Base-by-base conservation (phyloP, 1,140 invertebrate species). In the Chlorops oryzae region DNA sequence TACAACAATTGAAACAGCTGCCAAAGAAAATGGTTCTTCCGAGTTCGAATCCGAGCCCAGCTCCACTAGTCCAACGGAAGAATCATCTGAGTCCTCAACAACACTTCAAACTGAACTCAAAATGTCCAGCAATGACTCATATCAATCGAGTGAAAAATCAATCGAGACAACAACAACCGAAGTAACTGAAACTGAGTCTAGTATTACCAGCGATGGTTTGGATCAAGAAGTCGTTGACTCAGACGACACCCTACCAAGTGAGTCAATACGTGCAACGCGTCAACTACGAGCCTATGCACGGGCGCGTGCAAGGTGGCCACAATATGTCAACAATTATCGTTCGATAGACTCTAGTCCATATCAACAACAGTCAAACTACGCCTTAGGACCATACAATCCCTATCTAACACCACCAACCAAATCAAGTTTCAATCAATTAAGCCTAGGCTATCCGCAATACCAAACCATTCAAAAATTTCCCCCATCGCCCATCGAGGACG, bases 381-480 rank as follows among this genome's bases (percentile, higher is more conserved):
- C 50, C 6, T 68, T 70, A 25, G 66, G 66, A 1, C 50, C 32
- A 17, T 71, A 49, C 25, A 70, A 71, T 57, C 65, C 67, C 0
- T 71, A 63, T 47, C 55, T 71, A 0, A 57, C 67, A 12, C 65
- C 63, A 13, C 63, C 66, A 3, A 47, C 39, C n/a, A 53, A 51
- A 24, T 45, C 59, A 6, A 63, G 60, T 37, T 63, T 63, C 18
- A 63, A 66, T 13, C 52, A 63, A 42, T 20, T 60, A 1, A 59
- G 54, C 38, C 37, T 54, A 2, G 49, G 53, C 28, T 63, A 63
- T 40, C 55, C 20, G 5, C n/a, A 41, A 12, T 23, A 5, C 41
- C n/a, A n/a, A 50, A 28, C 21, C 41, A 6, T 37, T n/a, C n/a
- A 44, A 61, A 13, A 41, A 47, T n/a, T 55, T 55, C 27, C 15